A percentile compares a stretch with the other conserved stretches of the same genome.
phyloP scores from a whole-genome alignment of 2,888 invertebrate species.

The Leucania comma region DNA sequence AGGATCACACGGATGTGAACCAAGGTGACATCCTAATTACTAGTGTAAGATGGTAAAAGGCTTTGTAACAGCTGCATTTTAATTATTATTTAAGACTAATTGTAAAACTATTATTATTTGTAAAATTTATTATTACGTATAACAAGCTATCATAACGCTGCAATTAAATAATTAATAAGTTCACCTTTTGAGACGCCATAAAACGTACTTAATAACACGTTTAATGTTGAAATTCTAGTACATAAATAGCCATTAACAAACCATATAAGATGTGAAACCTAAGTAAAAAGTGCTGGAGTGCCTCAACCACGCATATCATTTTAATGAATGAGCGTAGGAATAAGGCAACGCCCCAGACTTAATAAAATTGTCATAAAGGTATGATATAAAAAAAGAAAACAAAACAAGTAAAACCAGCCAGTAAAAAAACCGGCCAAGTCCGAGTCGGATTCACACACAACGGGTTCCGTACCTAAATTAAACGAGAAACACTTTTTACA shows the following conservation, averaged over 20 bases:
- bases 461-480: not conserved
- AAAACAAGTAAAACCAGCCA: slow-evolving; percentile 66
- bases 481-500: too few species aligned
- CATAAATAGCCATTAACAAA: slow-evolving; percentile 19
- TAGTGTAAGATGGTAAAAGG: too few species aligned
- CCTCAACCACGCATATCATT: slow-evolving; percentile 71
- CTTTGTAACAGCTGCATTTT: too few species aligned
- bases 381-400: slow-evolving; percentile 77
- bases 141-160: too few species aligned
- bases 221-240: slow-evolving; percentile 1
- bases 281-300: slow-evolving; percentile 59
- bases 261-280: slow-evolving; percentile 32
- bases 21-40: too few species aligned
- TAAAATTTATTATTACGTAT: too few species aligned
- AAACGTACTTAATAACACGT: slow-evolving; percentile 6
- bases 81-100: too few species aligned
- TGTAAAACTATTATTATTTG: too few species aligned
- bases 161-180: slow-evolving; percentile 10
- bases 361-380: slow-evolving; percentile 87
- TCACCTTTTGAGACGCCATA: not conserved
- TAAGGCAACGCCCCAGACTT: slow-evolving; percentile 76
- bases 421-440: slow-evolving; percentile 52
- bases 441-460: not conserved
- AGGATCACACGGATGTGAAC: too few species aligned
- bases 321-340: slow-evolving; percentile 84